Evolutionary conservation across 92 coral and sea anemone species (phyloP), one percentile per base, ranked within the genome.

Genomic region (Actinostola sp.): DNA sequence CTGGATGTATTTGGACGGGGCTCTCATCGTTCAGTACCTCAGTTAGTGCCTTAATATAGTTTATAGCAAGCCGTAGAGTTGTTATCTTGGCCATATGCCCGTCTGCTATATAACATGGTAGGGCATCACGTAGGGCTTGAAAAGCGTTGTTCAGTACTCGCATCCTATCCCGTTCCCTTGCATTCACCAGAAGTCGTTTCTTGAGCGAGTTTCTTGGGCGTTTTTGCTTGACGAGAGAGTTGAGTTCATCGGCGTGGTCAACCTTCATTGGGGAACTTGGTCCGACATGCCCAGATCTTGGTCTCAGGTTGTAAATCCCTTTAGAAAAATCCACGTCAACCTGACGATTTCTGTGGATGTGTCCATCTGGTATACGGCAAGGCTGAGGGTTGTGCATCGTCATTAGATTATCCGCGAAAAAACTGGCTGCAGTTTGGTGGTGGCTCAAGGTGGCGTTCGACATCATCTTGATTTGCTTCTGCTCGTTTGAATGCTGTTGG

Each of bases 71-170:
- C 19, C 97, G 80, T 1, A 95, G 76, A 16, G 99, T 95, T 45
- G 99, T 95, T 67, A 95, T 95, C 85, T 95, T 95, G 9, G 99
- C 96, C 90, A 95, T 91, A 65, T 95, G 99, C 21, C 99, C 99
- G 74, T 95, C 99, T 8, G 99, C 99, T 31, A 95, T 95, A 72
- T 95, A 95, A 63, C 99, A 95, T 2, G 99, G 99, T 34, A 95
- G 80, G 1, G 99, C 99, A 61, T 95, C 96, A 11, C 99, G 89
- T 28, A 95, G 95, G 59, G 91, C 86, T 42, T 95, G 97, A 57
- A 95, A 95, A 36, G 95, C 99, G 68, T 90, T 92, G 85, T 95
- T 95, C 30, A 95, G 44, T 2, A 86, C 93, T 26, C 96, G 89
- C 99, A 95, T 95, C 8, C 99, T 88, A 21, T 95, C 99, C 28